A percentile compares a stretch with the other conserved stretches of the same genome.
Evolutionary conservation across 23 tunicate species (phyloP).

Genomic region (Aplidium turbinatum): DNA sequence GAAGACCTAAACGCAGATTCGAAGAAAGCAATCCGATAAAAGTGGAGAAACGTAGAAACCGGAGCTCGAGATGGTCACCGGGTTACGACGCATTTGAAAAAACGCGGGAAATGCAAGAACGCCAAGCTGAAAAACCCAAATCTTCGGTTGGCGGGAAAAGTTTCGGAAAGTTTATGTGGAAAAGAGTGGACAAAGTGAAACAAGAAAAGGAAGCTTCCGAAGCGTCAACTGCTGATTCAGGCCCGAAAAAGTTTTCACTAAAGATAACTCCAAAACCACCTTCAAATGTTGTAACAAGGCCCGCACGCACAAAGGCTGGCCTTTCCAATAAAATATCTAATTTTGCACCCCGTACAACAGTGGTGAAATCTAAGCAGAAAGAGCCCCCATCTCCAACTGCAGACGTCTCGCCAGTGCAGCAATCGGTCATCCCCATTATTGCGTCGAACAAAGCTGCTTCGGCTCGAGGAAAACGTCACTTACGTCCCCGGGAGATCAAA

Average conservation of each 20-base stretch:
- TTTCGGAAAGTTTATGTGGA: conserved; percentile 79
- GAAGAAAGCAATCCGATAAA: conserved; percentile 12
- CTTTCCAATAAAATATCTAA: background rate
- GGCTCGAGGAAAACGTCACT: no score
- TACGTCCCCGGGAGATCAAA: background rate
- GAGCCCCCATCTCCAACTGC: background rate
- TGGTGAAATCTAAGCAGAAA: background rate
- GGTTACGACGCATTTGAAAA: conserved; percentile 73
- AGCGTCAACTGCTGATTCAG: background rate
- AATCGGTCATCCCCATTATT: background rate
- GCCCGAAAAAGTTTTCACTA: conserved; percentile 1
- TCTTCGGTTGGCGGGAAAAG: background rate
- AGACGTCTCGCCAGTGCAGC: background rate
- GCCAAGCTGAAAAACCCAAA: background rate
- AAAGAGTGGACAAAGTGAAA: conserved; percentile 27
- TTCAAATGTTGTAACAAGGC: background rate
- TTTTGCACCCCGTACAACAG: conserved; percentile 26
- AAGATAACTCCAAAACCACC: background rate
- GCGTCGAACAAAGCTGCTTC: background rate
- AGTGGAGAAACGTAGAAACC: conserved; percentile 3
- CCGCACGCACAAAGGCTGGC: background rate
- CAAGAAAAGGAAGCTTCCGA: background rate
- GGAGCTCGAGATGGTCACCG: conserved; percentile 59
- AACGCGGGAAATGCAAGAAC: background rate
- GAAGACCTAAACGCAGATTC: conserved; percentile 11